These are phyloP conservation scores for Achatina immaculata DNA, from an alignment of 1,140 invertebrate species.

Conservation along the genomic window DNA sequence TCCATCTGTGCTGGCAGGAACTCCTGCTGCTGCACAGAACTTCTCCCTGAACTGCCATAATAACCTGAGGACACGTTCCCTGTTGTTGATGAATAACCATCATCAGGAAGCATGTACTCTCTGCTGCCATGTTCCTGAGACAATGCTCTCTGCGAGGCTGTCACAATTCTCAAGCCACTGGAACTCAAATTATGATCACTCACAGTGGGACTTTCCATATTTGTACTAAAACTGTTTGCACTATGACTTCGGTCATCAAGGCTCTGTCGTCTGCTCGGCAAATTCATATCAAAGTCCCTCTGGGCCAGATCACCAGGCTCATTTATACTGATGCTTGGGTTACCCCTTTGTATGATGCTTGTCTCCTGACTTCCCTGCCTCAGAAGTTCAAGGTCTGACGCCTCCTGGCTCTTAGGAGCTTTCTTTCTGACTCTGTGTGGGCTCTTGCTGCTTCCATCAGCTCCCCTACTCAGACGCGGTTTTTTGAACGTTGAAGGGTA, in stretches of 20 bases:
- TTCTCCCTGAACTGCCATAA: neutral
- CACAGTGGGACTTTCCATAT: neutral
- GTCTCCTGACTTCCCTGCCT: neutral
- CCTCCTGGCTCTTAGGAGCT: neutral
- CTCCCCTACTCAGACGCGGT: neutral
- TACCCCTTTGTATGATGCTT: conserved; percentile 11
- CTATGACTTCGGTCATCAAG: neutral
- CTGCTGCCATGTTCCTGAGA: neutral
- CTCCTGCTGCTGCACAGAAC: neutral
- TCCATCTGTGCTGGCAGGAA: neutral
- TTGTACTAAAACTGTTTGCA: neutral
- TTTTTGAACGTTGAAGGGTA: conserved; percentile 26
- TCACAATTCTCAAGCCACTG: neutral
- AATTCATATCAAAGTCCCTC: neutral
- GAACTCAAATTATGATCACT: neutral
- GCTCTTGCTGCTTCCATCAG: neutral
- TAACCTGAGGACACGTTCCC: neutral
- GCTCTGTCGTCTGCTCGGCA: neutral
- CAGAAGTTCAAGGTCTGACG: neutral
- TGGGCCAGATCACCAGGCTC: neutral
- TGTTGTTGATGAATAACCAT: neutral
- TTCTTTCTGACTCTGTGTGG: neutral
- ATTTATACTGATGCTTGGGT: neutral
- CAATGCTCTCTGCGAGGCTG: neutral
- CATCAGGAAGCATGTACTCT: neutral